Base-by-base conservation (phyloP, 2,113 vertebrate species). In the Uropsilus gracilis region DNA sequence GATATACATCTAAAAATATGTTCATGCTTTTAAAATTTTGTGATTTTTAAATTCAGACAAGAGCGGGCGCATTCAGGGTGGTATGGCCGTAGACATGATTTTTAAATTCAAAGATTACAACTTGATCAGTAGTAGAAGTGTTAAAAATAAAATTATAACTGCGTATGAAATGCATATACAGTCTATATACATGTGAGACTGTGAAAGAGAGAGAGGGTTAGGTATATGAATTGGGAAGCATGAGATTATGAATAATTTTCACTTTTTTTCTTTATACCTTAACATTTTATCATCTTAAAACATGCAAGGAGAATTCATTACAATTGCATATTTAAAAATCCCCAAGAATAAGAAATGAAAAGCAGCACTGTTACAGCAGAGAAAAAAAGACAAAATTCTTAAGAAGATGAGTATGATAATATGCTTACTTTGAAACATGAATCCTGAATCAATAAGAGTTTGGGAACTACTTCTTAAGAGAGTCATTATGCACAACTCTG, bases 231-330 rank as follows among this genome's bases (percentile, higher is more conserved):
- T 53, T 84, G 34, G 42, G 66, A 48, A 44, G 20, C 53, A 50
- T 17, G 10, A 96, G 50, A 86, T 66, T 42, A 48, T 71, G 39
- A 95, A 85, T 39, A 34, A 82, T 68, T 85, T 85, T 94, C 76
- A 73, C 44, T 85, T 93, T 95, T 95, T 66, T 86, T 89, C 57
- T 95, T 84, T 61, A 87, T 0, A 72, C 26, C 14, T 92, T 84
- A 92, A 90, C 66, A 81, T 28, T 78, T 37, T 30, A 81, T 63
- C 24, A 96, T 53, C 37, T 78, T 80, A 30, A 94, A 81, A 73
- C 53, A 50, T 82, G 88, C 17, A 90, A 32, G 66, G 66, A 85
- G 20, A 92, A 95, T 86, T 73, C 32, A 91, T 57, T 50, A 59
- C 16, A 88, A 94, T 2, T 85, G 30, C 4, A 69, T 68, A 75